Conservation (phyloP, 2,797 vertebrate species). For the Darevskia nairensis region DNA sequence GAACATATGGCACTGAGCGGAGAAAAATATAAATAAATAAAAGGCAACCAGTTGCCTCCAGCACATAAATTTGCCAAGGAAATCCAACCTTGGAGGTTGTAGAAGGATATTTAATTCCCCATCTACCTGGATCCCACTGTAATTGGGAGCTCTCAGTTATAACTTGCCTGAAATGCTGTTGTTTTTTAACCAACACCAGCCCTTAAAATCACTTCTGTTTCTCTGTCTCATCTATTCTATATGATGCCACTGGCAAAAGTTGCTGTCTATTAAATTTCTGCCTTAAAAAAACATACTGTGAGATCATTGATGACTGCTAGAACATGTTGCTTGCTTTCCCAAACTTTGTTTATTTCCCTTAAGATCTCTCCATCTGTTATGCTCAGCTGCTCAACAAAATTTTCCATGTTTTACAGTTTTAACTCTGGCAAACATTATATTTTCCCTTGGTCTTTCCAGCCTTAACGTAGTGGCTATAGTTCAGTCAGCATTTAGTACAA, state of each 20-base stretch:
- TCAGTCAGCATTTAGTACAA: conserved; percentile 3
- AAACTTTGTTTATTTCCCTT: conserved; percentile 73
- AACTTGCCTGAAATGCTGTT: conserved; percentile 55
- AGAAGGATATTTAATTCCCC: background rate
- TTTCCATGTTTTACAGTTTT: conserved; percentile 59
- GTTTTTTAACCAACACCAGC: conserved; percentile 61
- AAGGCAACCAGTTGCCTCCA: background rate
- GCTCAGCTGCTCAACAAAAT: conserved; percentile 65
- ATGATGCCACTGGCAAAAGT: conserved; percentile 74
- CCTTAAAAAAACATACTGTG: conserved; percentile 55
- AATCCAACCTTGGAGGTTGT: background rate
- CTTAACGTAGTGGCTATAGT: conserved; percentile 34
- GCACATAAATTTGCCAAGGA: background rate
- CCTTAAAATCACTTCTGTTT: conserved; percentile 61
- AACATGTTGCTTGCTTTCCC: conserved; percentile 71
- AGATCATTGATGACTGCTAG: conserved; percentile 72
- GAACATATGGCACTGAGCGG: background rate
- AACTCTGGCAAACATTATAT: conserved; percentile 56
- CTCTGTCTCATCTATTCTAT: conserved; percentile 59
- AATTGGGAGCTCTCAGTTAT: conserved; percentile 55
- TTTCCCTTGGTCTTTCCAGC: conserved; percentile 51
- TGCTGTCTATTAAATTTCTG: conserved; percentile 71
- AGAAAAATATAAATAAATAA: background rate
- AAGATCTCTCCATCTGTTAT: conserved; percentile 70
- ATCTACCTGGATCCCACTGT: conserved; percentile 34